Conservation (phyloP, 2,113 vertebrate genomes). For the Halichoerus grypus region DNA sequence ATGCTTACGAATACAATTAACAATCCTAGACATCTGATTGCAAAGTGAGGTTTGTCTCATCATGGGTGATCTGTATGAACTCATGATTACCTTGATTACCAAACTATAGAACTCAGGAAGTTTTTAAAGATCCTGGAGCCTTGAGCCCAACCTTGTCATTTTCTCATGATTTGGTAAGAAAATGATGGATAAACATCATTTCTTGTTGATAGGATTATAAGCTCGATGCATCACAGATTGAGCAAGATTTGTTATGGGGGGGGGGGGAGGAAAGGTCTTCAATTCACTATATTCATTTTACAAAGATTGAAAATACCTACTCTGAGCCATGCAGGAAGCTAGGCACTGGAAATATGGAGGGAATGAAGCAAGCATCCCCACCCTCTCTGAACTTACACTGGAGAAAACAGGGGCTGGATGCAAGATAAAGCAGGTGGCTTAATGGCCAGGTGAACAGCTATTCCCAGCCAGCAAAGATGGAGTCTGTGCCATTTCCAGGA, state of each 20-base stretch:
- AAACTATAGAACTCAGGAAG: background rate
- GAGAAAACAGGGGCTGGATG: background rate
- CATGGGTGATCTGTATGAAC: background rate
- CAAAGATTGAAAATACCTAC: background rate
- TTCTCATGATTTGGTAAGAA: background rate
- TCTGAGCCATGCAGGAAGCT: background rate
- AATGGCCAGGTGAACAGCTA: background rate
- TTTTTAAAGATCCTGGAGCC: background rate
- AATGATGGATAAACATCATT: background rate
- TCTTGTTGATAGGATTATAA: background rate
- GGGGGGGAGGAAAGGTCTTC: background rate
- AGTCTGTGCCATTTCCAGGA: background rate
- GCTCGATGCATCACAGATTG: background rate
- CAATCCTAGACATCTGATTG: background rate
- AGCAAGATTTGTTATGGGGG: background rate
- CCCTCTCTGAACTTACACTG: background rate
- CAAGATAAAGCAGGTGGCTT: background rate
- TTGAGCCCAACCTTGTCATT: background rate
- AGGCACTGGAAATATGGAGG: background rate
- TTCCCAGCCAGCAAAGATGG: background rate
- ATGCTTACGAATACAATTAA: background rate
- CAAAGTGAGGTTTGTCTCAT: background rate
- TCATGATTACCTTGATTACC: background rate
- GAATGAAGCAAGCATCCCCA: too few relatives aligned
- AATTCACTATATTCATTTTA: background rate